Base-by-base conservation (phyloP, 2,113 vertebrate species). In the Labrus mixtus region DNA sequence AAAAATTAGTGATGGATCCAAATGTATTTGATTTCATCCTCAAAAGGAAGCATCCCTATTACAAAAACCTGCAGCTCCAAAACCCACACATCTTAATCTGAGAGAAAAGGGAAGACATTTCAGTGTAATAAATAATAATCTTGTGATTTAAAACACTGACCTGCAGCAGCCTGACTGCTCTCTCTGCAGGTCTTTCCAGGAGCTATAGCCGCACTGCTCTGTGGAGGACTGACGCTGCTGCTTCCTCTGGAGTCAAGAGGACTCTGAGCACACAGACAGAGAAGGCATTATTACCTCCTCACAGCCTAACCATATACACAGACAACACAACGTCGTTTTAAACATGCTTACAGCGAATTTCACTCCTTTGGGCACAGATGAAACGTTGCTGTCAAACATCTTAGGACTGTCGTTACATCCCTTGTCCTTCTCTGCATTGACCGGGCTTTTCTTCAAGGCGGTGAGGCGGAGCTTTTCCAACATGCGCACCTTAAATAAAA, bases 401-500 rank as follows among this genome's bases (percentile, higher is more conserved):
- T n/a, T 73, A 5, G 59, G 50, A 36, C 7, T 7, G 1, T 87
- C 85, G 78, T 89, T 92, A 0, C 23, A 72, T 89, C 88, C 68
- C 16, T 54, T 61, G 23, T 70, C 72, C 22, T 63, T 75, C 56
- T 81, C 84, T 78, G 69, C 60, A 8, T 82, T 86, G 70, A 89
- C 76, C 63, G 93, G 91, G 61, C 67, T 92, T 92, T 93, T 96
- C 89, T 95, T 97, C 96, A 95, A 98, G 62, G 94, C 90, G 39
- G 95, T 95, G 12, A 99, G 70, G 16, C 97, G 97, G 61, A 97
- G 96, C 73, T 92, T 95, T 81, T 97, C 97, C 94, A 98, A 93
- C 43, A 94, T 90, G 67, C 45, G 95, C 10, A 98, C 93, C 88
- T 92, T 2, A 11, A 76, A 66, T 36, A 1, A 43, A 67, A 65